These are phyloP conservation scores for Hydra vulgaris DNA, from an alignment of 30 jellyfish, hydroid and myxozoan species.

Conservation along the genomic window DNA sequence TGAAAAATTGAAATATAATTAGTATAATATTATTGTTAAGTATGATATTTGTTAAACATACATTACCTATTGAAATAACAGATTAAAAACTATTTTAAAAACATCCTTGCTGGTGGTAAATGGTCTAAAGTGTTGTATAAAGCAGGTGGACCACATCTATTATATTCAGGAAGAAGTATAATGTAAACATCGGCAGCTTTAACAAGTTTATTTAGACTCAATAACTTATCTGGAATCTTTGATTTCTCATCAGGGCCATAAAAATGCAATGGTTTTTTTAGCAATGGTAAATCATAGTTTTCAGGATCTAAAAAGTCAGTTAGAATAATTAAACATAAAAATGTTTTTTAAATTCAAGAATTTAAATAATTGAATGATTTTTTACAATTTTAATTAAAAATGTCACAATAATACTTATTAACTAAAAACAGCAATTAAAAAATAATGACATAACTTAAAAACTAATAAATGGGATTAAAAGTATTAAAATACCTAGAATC, in stretches of 20 bases:
- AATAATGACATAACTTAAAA: neutral
- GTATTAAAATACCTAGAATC: constrained; percentile 39
- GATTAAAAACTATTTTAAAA: no score
- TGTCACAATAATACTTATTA: no score
- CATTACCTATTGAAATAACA: no score
- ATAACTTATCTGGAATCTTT: constrained; percentile 52
- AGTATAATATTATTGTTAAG: no score
- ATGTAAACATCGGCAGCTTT: constrained; percentile 72
- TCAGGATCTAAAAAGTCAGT: constrained; percentile 48
- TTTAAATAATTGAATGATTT: neutral
- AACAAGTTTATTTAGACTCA: constrained; percentile 38
- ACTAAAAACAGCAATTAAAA: no score
- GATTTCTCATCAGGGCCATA: constrained; percentile 51
- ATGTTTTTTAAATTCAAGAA: neutral
- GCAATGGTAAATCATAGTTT: constrained; percentile 51
- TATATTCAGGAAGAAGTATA: constrained; percentile 62
- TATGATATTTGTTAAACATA: no score
- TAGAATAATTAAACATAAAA: neutral
- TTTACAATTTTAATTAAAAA: no score
- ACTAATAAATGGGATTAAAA: no score
- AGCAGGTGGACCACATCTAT: constrained; percentile 79
- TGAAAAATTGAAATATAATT: no score
- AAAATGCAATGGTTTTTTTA: constrained; percentile 73
- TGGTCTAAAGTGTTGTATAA: constrained; percentile 58
- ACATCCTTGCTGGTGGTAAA: constrained; percentile 60